These are phyloP conservation scores for Dipodomys stephensi DNA, from an alignment of 2,113 vertebrate species.

Conservation along the genomic window DNA sequence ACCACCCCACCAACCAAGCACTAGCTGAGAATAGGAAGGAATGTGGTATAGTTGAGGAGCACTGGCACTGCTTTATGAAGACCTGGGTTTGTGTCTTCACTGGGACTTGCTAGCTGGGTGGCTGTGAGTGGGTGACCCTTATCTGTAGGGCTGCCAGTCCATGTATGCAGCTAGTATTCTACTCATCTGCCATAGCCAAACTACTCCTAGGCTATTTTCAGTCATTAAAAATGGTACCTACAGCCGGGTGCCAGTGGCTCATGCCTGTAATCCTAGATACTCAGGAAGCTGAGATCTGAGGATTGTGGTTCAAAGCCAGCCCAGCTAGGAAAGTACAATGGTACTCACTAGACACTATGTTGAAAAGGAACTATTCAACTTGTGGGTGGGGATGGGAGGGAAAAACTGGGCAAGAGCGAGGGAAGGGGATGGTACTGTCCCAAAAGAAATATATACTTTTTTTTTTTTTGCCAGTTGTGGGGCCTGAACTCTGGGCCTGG, in stretches of 20 bases:
- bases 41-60: not conserved
- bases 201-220: not conserved
- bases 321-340: too few species aligned
- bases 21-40: not conserved
- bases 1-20: not conserved
- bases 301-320: not conserved
- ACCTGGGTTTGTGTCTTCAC: not conserved
- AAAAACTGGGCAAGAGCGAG: too few species aligned
- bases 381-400: too few species aligned
- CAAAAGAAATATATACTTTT: too few species aligned
- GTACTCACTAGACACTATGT: too few species aligned
- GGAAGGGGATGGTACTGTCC: too few species aligned
- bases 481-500: too few species aligned
- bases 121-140: not conserved
- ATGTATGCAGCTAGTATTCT: not conserved
- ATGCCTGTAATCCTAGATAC: too few species aligned
- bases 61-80: not conserved
- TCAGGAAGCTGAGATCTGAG: too few species aligned
- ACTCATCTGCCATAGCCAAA: not conserved
- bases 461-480: too few species aligned
- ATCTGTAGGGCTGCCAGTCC: not conserved
- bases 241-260: too few species aligned
- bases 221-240: conserved; percentile 20
- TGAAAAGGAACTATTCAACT: too few species aligned
- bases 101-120: not conserved